Conservation (phyloP, 2,888 invertebrate species). For the Eurois occulta region DNA sequence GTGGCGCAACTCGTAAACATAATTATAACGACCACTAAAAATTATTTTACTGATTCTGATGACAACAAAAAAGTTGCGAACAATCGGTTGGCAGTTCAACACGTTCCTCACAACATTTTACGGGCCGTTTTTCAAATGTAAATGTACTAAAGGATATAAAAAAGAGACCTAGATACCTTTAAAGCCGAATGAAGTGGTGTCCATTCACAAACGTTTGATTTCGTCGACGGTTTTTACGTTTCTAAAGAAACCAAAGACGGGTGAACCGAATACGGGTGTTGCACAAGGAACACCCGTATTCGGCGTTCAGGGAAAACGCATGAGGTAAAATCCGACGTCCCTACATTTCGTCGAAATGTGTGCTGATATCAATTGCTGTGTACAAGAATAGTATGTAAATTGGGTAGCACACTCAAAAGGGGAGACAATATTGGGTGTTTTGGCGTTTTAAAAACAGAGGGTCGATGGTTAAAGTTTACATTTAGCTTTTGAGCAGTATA, state of each 20-base stretch:
- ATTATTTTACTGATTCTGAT: conserved; percentile 72
- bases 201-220: conserved; percentile 35
- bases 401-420: conserved; percentile 46
- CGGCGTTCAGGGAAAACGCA: conserved; percentile 38
- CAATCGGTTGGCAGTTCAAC: conserved; percentile 66
- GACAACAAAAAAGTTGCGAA: conserved; percentile 69
- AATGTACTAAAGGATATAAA: conserved; percentile 19
- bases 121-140: conserved; percentile 52
- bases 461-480: conserved; percentile 46
- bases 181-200: conserved; percentile 30
- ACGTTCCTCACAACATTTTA: conserved; percentile 62
- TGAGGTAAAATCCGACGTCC: conserved; percentile 51
- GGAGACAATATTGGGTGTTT: conserved; percentile 60
- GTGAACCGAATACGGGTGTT: too few species aligned
- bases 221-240: conserved; percentile 27
- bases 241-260: conserved; percentile 42
- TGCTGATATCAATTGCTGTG: conserved; percentile 61
- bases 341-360: conserved; percentile 46
- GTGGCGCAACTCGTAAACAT: conserved; percentile 75
- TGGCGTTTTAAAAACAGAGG: conserved; percentile 60
- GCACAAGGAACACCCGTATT: conserved; percentile 35
- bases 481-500: conserved; percentile 26
- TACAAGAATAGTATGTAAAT: conserved; percentile 61
- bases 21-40: conserved; percentile 79
- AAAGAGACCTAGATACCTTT: conserved; percentile 35